phyloP scores from a whole-genome alignment of 2,888 invertebrate species.

The Apocheima hispidaria region DNA sequence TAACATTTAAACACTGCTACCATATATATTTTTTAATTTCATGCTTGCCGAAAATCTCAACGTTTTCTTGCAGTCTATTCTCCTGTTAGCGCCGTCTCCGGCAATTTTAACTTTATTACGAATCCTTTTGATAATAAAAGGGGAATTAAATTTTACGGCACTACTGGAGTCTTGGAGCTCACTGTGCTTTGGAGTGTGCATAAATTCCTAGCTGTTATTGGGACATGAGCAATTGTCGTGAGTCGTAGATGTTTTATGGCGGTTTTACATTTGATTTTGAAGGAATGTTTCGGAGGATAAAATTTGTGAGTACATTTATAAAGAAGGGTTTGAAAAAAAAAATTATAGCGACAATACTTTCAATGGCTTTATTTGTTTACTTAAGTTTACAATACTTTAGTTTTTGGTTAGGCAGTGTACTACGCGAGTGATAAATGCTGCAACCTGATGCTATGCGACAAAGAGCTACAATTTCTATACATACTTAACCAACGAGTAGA shows the following conservation, averaged over 20 bases:
- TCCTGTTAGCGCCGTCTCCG: slow-evolving; percentile 42
- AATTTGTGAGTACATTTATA: too few species aligned
- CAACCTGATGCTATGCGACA: too few species aligned
- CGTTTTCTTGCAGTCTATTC: slow-evolving; percentile 29
- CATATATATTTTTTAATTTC: background rate
- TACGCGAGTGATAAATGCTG: too few species aligned
- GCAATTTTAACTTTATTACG: slow-evolving; percentile 67
- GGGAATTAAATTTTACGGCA: slow-evolving; percentile 65
- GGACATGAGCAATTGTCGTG: slow-evolving; percentile 21
- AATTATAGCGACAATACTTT: too few species aligned
- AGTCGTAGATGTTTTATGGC: slow-evolving; percentile 15
- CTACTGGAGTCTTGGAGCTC: slow-evolving; percentile 37
- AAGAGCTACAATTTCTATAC: too few species aligned
- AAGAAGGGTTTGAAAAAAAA: too few species aligned
- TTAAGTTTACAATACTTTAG: too few species aligned
- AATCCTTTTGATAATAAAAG: slow-evolving; percentile 62
- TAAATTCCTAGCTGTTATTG: slow-evolving; percentile 9
- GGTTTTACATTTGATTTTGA: slow-evolving; percentile 12
- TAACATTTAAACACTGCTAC: background rate
- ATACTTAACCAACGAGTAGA: too few species aligned
- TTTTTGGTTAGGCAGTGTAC: too few species aligned
- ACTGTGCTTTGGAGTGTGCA: slow-evolving; percentile 20
- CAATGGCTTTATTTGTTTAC: too few species aligned
- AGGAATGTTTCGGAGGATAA: slow-evolving; percentile 4
- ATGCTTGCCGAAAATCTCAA: slow-evolving; percentile 12